phyloP scores from a whole-genome alignment of 2,888 invertebrate species.

The Sinhomidia bicolor region DNA sequence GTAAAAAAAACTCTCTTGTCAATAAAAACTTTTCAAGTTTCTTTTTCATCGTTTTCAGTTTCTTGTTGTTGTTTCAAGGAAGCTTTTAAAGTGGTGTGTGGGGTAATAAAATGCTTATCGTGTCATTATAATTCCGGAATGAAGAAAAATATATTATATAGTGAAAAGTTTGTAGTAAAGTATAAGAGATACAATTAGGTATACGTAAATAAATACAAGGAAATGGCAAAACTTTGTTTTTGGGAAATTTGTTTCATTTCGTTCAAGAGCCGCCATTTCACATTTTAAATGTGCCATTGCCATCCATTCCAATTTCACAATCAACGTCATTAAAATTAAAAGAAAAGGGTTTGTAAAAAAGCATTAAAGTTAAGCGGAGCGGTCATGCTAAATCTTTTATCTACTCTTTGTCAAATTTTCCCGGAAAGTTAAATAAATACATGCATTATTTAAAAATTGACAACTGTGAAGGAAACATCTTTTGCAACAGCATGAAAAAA shows the following conservation, averaged over 20 bases:
- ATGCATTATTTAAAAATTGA: neutral
- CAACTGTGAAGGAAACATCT: neutral
- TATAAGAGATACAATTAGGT: neutral
- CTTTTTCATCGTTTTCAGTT: neutral
- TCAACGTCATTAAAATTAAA: constrained; percentile 37
- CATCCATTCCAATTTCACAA: constrained; percentile 44
- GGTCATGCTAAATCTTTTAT: neutral
- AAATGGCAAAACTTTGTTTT: constrained; percentile 35
- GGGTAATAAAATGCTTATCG: constrained; percentile 54
- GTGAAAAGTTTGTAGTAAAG: neutral
- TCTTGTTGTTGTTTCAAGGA: constrained; percentile 45
- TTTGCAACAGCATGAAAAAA: neutral
- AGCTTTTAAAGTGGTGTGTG: constrained; percentile 40
- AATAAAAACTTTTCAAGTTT: constrained; percentile 49
- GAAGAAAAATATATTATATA: neutral
- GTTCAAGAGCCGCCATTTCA: constrained; percentile 28
- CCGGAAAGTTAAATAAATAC: neutral
- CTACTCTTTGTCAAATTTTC: neutral
- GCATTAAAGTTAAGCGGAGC: neutral
- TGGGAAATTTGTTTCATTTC: constrained; percentile 34
- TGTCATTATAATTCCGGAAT: constrained; percentile 42
- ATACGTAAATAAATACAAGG: neutral
- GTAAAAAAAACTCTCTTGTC: constrained; percentile 9
- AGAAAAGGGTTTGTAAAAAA: neutral
- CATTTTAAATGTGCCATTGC: constrained; percentile 58